A percentile compares a stretch with the other conserved stretches of the same genome.
phyloP scores from a whole-genome alignment of 1,140 invertebrate species.

The Trinorchestia longiramus region DNA sequence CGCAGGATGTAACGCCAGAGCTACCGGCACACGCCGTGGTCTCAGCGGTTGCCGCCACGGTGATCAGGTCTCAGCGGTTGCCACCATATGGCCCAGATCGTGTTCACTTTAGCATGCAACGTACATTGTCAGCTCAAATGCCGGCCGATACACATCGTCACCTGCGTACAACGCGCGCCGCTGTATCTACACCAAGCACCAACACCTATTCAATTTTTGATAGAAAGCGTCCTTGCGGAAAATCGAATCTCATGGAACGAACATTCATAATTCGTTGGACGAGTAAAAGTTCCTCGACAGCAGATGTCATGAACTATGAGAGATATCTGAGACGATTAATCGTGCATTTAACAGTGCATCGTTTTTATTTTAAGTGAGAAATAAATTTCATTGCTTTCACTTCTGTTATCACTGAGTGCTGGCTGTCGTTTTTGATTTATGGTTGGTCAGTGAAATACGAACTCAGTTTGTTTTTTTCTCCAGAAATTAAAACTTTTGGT shows the following conservation, averaged over 20 bases:
- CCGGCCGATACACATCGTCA: constrained; percentile 39
- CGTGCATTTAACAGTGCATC: not conserved
- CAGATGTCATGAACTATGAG: not conserved
- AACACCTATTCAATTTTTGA: not conserved
- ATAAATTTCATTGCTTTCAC: not conserved
- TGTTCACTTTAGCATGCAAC: constrained; percentile 52
- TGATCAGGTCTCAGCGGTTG: constrained; percentile 48
- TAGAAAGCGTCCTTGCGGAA: not conserved
- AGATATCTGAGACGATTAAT: not conserved
- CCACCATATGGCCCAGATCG: constrained; percentile 54
- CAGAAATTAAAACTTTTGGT: not conserved
- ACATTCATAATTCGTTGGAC: not conserved
- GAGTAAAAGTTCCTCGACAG: not conserved
- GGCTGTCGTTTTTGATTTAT: not conserved
- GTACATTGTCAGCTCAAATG: constrained; percentile 42
- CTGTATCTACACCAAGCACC: not conserved
- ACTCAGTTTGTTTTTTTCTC: not conserved
- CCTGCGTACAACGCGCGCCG: constrained; percentile 29
- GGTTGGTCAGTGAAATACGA: not conserved
- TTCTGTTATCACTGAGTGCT: not conserved
- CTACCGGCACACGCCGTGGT: constrained; percentile 35
- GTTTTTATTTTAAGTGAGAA: not conserved
- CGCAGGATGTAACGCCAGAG: constrained; percentile 34
- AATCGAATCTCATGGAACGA: not conserved
- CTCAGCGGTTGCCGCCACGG: constrained; percentile 40